Base-by-base conservation (phyloP, 2,797 vertebrate species). In the Aldrovandia affinis region DNA sequence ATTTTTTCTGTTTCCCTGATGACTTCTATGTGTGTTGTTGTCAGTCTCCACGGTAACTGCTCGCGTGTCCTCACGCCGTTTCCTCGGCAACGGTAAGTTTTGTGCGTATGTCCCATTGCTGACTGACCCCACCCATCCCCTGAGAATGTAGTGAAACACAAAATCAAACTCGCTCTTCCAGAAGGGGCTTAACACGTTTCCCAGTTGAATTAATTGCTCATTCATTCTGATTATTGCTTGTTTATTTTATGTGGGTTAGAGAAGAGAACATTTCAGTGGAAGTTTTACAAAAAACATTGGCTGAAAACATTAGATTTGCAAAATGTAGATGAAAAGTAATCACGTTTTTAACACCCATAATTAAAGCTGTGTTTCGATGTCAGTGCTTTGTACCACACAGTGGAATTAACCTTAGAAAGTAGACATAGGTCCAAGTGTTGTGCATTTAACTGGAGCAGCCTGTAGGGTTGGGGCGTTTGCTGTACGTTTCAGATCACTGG, bases 1-100 rank as follows among this genome's bases (percentile, higher is more conserved):
- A 94, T 95, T 94, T 93, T 89, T 95, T 94, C 94, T 95, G 94
- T 95, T 95, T 95, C 93, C 94, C 94, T 95, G 94, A 95, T 92
- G 94, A 95, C 94, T 94, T 95, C 93, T 95, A 55, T 88, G 93
- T 95, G 93, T 94, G 94, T 95, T 95, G 94, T 95, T 94, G 94
- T 95, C 95, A 95, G 95, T 95, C 92, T 95, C 95, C 94, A 94
- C 91, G 93, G 93, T 95, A 95, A 95, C 94, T 92, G 93, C 94
- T 94, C 84, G 83, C 87, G 85, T 86, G 83, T 84, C 87, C 85
- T 86, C 86, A 85, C 93, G 93, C 94, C 93, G 94, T 95, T 93
- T 92, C 95, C 91, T 89, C 93, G 89, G 90, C 93, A 93, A 93
- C 92, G 95, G 95, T 95, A 95, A 95, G 95, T 95, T 95, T 92